Conservation (phyloP, 1,140 invertebrate species). For the Drosophila lowei region DNA sequence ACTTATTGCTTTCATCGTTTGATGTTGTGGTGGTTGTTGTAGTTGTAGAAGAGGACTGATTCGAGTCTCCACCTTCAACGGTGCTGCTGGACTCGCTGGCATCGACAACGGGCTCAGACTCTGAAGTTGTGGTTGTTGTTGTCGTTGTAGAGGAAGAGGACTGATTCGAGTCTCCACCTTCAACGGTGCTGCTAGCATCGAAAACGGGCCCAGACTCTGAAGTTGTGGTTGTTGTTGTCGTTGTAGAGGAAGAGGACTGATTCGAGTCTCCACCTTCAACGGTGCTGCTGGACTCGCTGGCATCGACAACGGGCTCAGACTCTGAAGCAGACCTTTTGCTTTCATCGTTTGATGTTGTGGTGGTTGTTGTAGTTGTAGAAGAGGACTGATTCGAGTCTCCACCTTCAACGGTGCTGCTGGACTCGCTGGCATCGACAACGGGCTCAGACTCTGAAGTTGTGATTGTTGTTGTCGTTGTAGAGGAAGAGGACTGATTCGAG, state of each 20-base stretch:
- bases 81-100: not conserved
- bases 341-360: too few relatives aligned
- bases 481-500: not conserved
- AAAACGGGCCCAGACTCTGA: constrained; percentile 1
- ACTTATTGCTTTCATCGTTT: too few relatives aligned
- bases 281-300: not conserved
- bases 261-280: not conserved
- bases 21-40: constrained; percentile 2
- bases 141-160: constrained; percentile 13
- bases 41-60: not conserved
- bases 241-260: not conserved
- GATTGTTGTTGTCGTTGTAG: not conserved
- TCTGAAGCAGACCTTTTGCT: too few relatives aligned
- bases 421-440: not conserved
- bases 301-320: not conserved
- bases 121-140: constrained; percentile 19
- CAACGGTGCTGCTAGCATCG: not conserved
- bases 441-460: not conserved
- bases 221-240: not conserved
- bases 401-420: constrained; percentile 4
- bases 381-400: constrained; percentile 7
- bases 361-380: constrained; percentile 3
- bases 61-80: not conserved
- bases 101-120: constrained; percentile 2
- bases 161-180: not conserved